Base-by-base conservation (phyloP, 1,140 invertebrate genomes). In the Trissolcus basalis region DNA sequence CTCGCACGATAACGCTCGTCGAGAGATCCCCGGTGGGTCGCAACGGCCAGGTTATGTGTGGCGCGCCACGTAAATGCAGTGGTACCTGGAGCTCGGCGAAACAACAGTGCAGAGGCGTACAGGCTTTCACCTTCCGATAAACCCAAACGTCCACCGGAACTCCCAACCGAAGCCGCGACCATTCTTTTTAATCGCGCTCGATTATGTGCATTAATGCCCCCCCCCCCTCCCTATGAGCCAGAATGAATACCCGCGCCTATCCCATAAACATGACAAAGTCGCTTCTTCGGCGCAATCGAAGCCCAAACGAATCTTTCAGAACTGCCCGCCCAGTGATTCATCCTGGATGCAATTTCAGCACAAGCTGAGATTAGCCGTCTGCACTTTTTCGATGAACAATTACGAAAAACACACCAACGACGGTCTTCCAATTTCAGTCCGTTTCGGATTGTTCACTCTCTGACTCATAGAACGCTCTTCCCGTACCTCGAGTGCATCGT, bases 41-140 rank as follows among this genome's bases (percentile, higher is more conserved):
- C 56, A 78, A 80, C 71, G 79, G 76, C 64, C 49, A 79, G 79
- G 74, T 83, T 82, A 80, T 80, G 74, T 79, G 75, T 67, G 60
- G 79, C 78, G 68, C 75, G 76, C 72, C 82, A 83, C 79, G 81
- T 84, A 83, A 80, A 82, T 82, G 80, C 79, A 73, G 75, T 80
- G 75, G 80, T 80, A 77, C 78, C 75, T 71, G 63, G 71, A 64
- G 77, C 72, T 79, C 80, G 71, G 70, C 79, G 54, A 73, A 77
- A 81, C 67, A 82, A 61, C 78, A 68, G 64, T 82, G 82, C 85
- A 86, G 84, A 85, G 84, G 84, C 83, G 85, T 86, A 77, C 63
- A 80, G 69, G 79, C 79, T 84, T 85, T 83, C 76, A 79, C 81
- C 75, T 79, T 75, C 77, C 59, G 68, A 75, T 75, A 79, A 79